Percentiles rank a stretch among this genome's conserved stretches.
Evolutionary conservation across 2,888 invertebrate species (phyloP).

Genomic region (Branchinecta sandiegonensis): DNA sequence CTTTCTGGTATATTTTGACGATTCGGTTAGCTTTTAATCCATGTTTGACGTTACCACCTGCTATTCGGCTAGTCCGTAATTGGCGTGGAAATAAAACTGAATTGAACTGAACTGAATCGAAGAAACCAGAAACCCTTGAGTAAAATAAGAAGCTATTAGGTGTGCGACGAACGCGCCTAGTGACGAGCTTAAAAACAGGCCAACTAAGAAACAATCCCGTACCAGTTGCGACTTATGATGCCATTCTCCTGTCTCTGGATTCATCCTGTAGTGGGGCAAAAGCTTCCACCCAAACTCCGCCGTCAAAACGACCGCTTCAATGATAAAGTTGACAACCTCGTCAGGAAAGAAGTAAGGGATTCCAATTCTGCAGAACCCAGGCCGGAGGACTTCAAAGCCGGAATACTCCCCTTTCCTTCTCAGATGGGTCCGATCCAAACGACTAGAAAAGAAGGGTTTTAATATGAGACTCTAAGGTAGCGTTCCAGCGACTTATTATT

Average conservation of each 20-base stretch:
- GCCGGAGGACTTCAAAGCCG: slow-evolving; percentile 53
- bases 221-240: slow-evolving; percentile 60
- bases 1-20: too few relatives aligned
- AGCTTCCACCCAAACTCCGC: slow-evolving; percentile 79
- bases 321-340: slow-evolving; percentile 58
- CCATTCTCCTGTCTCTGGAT: slow-evolving; percentile 79
- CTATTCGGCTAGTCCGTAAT: too few relatives aligned
- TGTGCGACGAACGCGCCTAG: too few relatives aligned
- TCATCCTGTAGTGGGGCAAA: slow-evolving; percentile 70
- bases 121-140: too few relatives aligned
- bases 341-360: slow-evolving; percentile 72
- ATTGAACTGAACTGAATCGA: too few relatives aligned
- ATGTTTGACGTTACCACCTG: too few relatives aligned
- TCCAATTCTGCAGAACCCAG: slow-evolving; percentile 71
- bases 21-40: too few relatives aligned
- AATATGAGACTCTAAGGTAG: too few relatives aligned
- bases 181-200: too few relatives aligned
- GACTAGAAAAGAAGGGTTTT: slow-evolving; percentile 32
- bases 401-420: slow-evolving; percentile 40
- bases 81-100: too few relatives aligned
- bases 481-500: too few relatives aligned
- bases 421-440: slow-evolving; percentile 41
- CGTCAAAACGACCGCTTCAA: slow-evolving; percentile 71
- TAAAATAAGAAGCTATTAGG: too few relatives aligned
- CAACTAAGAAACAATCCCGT: slow-evolving; percentile 20